phyloP scores from a whole-genome alignment of 2,797 vertebrate species.

The Schizothorax lantsangensis region DNA sequence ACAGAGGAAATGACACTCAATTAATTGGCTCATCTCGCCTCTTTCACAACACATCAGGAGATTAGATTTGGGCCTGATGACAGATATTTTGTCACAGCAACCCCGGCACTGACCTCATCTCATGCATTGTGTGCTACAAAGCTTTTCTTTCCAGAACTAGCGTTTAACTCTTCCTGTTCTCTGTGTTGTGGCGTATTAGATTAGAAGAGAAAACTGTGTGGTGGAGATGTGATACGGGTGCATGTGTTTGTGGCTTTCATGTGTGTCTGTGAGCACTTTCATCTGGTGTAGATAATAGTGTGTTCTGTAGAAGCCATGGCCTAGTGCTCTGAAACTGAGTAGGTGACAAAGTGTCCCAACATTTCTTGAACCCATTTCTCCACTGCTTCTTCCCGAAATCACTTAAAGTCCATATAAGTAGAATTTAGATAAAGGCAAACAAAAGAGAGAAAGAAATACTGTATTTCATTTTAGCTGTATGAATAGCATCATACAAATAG shows the following conservation, averaged over 20 bases:
- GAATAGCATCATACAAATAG: not conserved
- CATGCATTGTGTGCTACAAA: slow-evolving; percentile 22
- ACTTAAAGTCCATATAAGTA: not conserved
- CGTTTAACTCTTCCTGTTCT: slow-evolving; percentile 37
- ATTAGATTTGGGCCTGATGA: slow-evolving; percentile 47
- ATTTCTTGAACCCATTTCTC: not conserved
- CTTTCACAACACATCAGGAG: slow-evolving; percentile 43
- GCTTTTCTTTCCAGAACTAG: slow-evolving; percentile 38
- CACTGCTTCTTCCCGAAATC: not conserved
- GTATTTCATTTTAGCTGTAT: not conserved
- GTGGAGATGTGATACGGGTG: slow-evolving; percentile 30
- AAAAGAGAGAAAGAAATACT: not conserved
- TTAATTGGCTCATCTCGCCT: slow-evolving; percentile 57
- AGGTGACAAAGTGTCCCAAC: not conserved
- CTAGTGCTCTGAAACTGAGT: not conserved
- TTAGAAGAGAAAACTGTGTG: slow-evolving; percentile 36
- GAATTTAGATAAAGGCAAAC: not conserved
- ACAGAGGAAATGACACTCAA: slow-evolving; percentile 57
- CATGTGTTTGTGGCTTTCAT: slow-evolving; percentile 25
- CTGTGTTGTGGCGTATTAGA: slow-evolving; percentile 25
- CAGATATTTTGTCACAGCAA: slow-evolving; percentile 50
- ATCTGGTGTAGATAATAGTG: not conserved
- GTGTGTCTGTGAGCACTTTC: not conserved
- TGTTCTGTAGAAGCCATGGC: not conserved
- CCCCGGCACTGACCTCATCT: slow-evolving; percentile 44